Evolutionary conservation across 2,888 invertebrate species (phyloP).

Genomic region (Stomorhina lunata): DNA sequence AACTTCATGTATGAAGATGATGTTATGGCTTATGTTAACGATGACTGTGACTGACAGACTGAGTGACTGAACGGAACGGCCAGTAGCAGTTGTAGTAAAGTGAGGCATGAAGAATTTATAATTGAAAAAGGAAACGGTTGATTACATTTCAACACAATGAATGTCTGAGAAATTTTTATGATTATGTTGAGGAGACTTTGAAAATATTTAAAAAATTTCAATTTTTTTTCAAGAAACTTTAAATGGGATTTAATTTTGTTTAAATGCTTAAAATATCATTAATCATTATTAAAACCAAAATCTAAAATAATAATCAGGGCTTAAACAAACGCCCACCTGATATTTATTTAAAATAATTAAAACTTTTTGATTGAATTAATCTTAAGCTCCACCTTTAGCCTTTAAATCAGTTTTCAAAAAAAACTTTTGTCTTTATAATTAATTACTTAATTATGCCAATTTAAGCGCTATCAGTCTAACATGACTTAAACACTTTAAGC

Average conservation of each 20-base stretch:
- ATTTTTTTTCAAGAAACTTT: too few relatives aligned
- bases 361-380: too few relatives aligned
- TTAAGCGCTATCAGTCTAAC: neutral
- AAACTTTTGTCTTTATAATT: conserved; percentile 26
- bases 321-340: neutral
- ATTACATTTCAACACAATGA: conserved; percentile 1
- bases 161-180: neutral
- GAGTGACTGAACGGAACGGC: too few relatives aligned
- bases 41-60: conserved; percentile 16
- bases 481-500: neutral
- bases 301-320: neutral
- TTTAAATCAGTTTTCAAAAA: conserved; percentile 1
- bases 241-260: too few relatives aligned
- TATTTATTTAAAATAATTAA: too few relatives aligned
- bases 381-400: too few relatives aligned
- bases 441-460: conserved; percentile 43
- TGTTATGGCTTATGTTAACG: neutral
- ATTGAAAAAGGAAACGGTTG: conserved; percentile 52
- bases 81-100: too few relatives aligned
- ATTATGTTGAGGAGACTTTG: too few relatives aligned
- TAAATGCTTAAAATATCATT: neutral
- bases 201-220: too few relatives aligned
- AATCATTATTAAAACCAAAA: neutral
- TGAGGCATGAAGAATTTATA: conserved; percentile 41
- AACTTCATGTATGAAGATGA: neutral